A percentile compares a stretch with the other conserved stretches of the same genome.
phyloP scores from a whole-genome alignment of 2,113 vertebrate species.

The Baryphthengus martii region DNA sequence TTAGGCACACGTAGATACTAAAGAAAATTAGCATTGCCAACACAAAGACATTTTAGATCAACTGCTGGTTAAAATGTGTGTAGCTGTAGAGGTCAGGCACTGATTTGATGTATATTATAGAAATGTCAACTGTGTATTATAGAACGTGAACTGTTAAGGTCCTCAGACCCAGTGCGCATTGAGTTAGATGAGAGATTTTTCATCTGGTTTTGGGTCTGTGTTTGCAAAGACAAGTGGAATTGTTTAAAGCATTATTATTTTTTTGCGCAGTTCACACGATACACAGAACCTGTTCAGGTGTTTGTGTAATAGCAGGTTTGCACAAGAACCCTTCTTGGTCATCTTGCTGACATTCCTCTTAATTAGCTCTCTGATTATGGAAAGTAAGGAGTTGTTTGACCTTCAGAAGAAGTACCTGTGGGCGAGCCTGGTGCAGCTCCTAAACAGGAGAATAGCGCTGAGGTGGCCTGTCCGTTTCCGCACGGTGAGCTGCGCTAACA shows the following conservation, averaged over 20 bases:
- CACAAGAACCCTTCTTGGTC: background rate
- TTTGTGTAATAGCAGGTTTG: background rate
- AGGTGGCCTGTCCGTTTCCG: rapidly evolving
- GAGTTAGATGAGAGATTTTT: background rate
- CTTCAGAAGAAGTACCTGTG: background rate
- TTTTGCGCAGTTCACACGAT: background rate
- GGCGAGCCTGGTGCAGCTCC: background rate
- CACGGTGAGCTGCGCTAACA: rapidly evolving
- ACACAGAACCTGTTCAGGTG: background rate
- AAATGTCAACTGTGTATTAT: too few species aligned
- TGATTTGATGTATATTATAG: background rate
- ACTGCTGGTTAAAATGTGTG: background rate
- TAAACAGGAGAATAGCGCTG: rapidly evolving
- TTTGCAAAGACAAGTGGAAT: background rate
- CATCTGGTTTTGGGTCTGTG: background rate
- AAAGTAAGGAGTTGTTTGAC: background rate
- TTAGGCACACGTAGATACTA: background rate
- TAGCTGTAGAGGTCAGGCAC: background rate
- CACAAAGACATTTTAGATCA: background rate
- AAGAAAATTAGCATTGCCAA: background rate
- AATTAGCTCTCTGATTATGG: background rate
- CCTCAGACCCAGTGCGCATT: background rate
- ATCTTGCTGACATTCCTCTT: background rate
- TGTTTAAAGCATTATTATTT: background rate
- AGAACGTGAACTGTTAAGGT: background rate